A percentile compares a stretch with the other conserved stretches of the same genome.
phyloP scores from a whole-genome alignment of 2,888 invertebrate genomes.

The Electrophaes corylata region DNA sequence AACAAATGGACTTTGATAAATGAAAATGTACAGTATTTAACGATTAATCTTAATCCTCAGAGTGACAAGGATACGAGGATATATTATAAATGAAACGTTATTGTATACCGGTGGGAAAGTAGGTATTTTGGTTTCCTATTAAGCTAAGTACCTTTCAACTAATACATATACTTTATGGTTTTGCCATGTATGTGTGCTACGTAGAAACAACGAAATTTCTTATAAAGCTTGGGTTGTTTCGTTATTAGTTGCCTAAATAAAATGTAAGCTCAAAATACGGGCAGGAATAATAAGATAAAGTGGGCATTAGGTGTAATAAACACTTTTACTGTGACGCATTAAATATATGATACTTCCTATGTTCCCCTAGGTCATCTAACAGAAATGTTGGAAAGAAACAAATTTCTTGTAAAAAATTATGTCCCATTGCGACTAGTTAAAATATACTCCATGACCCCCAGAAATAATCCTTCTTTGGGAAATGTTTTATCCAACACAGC shows the following conservation, averaged over 20 bases:
- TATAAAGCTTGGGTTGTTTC: too few species aligned
- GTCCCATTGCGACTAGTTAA: not conserved
- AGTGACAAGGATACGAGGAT: slow-evolving; percentile 37
- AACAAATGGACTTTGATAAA: slow-evolving; percentile 41
- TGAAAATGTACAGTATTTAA: slow-evolving; percentile 35
- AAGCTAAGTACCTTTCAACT: not conserved
- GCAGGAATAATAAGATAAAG: too few species aligned
- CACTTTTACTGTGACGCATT: too few species aligned
- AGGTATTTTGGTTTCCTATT: not conserved
- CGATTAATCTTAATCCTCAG: slow-evolving; percentile 39
- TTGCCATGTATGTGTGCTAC: not conserved
- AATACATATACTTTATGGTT: not conserved
- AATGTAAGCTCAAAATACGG: too few species aligned
- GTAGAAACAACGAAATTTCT: too few species aligned
- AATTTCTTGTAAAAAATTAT: not conserved
- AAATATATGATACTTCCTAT: too few species aligned
- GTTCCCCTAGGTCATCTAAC: too few species aligned
- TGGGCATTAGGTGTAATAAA: too few species aligned
- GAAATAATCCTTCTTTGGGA: too few species aligned
- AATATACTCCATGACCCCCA: too few species aligned
- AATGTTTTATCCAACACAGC: too few species aligned
- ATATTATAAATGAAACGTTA: slow-evolving; percentile 11
- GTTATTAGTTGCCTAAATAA: too few species aligned
- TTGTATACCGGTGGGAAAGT: slow-evolving; percentile 3
- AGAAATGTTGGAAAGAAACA: not conserved